Evolutionary conservation across 2,888 invertebrate species (phyloP), one percentile per base, ranked within the genome.

Genomic region (Serrognathus titanus): DNA sequence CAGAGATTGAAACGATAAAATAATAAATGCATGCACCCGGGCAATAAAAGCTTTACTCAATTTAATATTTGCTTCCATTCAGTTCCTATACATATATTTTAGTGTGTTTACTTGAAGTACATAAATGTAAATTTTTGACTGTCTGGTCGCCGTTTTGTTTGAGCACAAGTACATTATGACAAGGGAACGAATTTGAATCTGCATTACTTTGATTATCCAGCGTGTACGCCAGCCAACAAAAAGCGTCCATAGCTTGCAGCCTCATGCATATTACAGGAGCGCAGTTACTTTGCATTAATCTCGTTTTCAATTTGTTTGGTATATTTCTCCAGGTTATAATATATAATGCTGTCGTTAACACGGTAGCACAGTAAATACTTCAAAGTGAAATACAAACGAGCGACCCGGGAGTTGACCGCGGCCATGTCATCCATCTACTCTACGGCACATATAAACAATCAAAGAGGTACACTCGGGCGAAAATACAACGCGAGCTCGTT

Each of bases 371-470:
- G 70, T 69, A 69, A 69, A 70, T 70, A 69, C 69, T 68, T 70
- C 69, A 70, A 62, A 60, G 64, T 68, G 68, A 69, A 65, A 63
- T 62, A 64, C 66, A 66, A 68, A 70, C 69, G 69, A 70, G 63
- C 69, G 39, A 20, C 55, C 36, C 24, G 55, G 55, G 55, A 55
- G 45, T 67, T 64, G 66, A 64, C 65, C 65, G 51, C 57, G 58
- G 55, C 65, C 58, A 50, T 64, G 66, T 64, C 67, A 64, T 68
- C 64, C 63, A 66, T 67, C 64, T 63, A 58, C 63, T 57, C 55
- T 57, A 51, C 50, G 35, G 31, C 56, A 55, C 60, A 62, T 62
- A 63, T 65, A 65, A 65, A 65, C 63, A 65, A 65, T 65, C 63
- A 65, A 63, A 63, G 62, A 63, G 61, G 61, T 62, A 60, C 55